Evolutionary conservation across 2,888 invertebrate genomes (phyloP), one percentile per base, ranked within the genome.

Genomic region (Alcis repandata): DNA sequence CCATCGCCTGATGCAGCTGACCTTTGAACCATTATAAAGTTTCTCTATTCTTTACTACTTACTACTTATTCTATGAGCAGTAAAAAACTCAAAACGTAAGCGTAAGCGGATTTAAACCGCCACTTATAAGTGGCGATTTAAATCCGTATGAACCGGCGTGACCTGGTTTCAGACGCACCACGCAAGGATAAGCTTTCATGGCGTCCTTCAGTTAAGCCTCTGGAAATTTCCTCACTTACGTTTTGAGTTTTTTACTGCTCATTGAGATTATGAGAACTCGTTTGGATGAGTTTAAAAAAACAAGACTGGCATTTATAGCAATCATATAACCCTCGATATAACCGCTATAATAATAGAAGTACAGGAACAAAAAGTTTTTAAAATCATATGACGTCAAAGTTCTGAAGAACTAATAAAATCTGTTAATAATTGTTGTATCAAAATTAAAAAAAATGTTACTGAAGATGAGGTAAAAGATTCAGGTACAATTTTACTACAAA

Each of bases 141-240:
- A 59, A 15, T 4, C 53, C 36, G 38, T 32, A 17, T 56, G 57
- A 62, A 63, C 64, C 69, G 61, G 71, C 71, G 19, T 76, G 76
- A 78, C 77, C 78, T 71, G 72, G 56, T 72, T 77, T 73, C 70
- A 53, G 57, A 43, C 57, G 59, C 67, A 67, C 71, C 70, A 71
- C 69, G 68, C 75, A 76, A 72, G 74, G 75, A 67, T 63, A 36
- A 59, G 20, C 33, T 36, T 64, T 67, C 52, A 52, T 66, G 45
- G 70, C 67, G 68, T 66, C 72, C 72, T 77, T 75, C 69, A 40
- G 36, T 20, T 54, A 56, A 53, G 53, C 57, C 54, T 43, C 45
- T 38, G 45, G 57, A 63, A 45, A 45, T 46, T 57, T 57, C 57
- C 52, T 19, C 36, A 56, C 49, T 56, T 56, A 33, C 51, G 27